These are phyloP conservation scores for Carduelis carduelis DNA, from an alignment of 2,797 vertebrate species.

Conservation along the genomic window DNA sequence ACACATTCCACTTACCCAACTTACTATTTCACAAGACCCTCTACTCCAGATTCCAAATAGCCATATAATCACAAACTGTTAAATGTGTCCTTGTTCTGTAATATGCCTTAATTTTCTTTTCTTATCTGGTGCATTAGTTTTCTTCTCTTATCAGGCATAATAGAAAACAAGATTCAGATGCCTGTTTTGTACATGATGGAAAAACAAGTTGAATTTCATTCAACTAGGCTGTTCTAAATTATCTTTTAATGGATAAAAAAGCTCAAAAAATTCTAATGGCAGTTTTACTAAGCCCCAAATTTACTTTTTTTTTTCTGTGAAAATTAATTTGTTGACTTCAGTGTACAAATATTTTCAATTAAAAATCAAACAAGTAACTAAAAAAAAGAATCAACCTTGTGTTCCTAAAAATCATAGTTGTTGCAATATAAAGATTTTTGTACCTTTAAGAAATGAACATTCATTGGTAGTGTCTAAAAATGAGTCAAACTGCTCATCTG, in stretches of 20 bases:
- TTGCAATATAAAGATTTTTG: neutral
- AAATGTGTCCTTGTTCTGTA: neutral
- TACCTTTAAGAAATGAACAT: neutral
- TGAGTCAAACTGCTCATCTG: neutral
- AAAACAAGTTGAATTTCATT: neutral
- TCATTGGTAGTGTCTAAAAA: neutral
- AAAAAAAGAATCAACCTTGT: rapidly evolving
- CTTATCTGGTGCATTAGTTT: neutral
- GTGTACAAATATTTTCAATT: neutral
- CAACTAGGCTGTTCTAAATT: neutral
- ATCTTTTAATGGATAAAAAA: neutral
- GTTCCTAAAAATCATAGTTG: neutral
- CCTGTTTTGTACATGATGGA: neutral
- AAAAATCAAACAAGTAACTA: neutral
- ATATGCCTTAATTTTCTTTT: neutral
- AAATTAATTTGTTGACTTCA: neutral
- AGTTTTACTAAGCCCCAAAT: neutral
- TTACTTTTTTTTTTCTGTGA: neutral
- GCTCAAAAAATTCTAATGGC: neutral
- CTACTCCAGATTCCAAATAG: neutral
- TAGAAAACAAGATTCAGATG: neutral
- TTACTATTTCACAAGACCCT: neutral
- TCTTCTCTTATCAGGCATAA: neutral
- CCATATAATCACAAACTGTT: neutral
- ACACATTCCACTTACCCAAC: neutral